Conservation (phyloP, 2,888 invertebrate genomes). For the Cerastoderma edule region DNA sequence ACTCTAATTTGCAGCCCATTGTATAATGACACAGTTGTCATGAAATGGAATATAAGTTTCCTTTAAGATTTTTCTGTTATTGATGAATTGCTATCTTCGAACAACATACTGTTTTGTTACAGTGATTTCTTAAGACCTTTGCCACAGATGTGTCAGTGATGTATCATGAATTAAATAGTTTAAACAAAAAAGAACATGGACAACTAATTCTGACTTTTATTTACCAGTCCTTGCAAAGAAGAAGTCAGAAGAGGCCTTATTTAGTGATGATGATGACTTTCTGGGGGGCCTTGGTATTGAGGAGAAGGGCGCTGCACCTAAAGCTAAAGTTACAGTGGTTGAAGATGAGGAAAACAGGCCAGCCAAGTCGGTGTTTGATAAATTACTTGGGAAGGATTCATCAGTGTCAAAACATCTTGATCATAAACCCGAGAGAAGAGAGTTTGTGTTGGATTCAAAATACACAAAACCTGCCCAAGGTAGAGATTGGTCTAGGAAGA, state of each 20-base stretch:
- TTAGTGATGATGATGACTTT: constrained; percentile 78
- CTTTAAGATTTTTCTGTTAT: too few relatives aligned
- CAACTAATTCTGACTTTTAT: too few relatives aligned
- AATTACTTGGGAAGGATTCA: constrained; percentile 73
- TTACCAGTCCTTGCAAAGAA: constrained; percentile 57
- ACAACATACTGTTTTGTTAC: too few relatives aligned
- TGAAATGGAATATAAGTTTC: too few relatives aligned
- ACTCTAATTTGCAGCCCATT: too few relatives aligned
- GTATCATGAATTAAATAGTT: too few relatives aligned
- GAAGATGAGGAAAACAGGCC: constrained; percentile 68
- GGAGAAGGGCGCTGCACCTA: constrained; percentile 52
- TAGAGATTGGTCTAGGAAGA: too few relatives aligned
- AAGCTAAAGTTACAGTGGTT: constrained; percentile 41
- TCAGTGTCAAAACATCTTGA: constrained; percentile 71
- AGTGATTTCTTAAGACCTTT: too few relatives aligned
- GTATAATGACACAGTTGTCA: too few relatives aligned
- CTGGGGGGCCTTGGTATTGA: constrained; percentile 75
- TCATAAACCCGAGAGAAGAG: constrained; percentile 68
- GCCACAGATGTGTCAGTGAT: too few relatives aligned
- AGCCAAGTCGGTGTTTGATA: constrained; percentile 76
- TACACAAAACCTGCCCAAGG: constrained; percentile 65
- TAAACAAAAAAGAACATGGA: too few relatives aligned
- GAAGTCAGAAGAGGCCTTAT: constrained; percentile 67
- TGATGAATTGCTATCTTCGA: too few relatives aligned
- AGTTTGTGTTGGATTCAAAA: constrained; percentile 79